These are phyloP conservation scores for Botia almorhae DNA, from an alignment of 2,797 vertebrate genomes.

Conservation along the genomic window DNA sequence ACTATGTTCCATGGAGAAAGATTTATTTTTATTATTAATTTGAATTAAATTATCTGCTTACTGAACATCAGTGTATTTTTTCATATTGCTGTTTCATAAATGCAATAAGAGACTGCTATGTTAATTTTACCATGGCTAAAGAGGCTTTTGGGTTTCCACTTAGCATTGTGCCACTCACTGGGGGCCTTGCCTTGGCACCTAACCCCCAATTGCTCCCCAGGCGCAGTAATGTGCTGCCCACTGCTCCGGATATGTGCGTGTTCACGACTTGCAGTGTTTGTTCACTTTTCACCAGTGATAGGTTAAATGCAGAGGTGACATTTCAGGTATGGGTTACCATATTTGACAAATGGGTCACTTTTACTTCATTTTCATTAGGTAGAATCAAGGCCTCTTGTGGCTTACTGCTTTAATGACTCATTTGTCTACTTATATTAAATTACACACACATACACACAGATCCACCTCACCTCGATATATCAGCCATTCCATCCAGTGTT, in stretches of 20 bases:
- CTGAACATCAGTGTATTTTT: not conserved
- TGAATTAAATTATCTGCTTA: conserved; percentile 8
- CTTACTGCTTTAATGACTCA: not conserved
- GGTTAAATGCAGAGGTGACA: too few relatives aligned
- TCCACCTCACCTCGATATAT: conserved; percentile 88
- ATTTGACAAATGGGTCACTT: too few relatives aligned
- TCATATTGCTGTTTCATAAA: not conserved
- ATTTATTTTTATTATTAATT: conserved; percentile 18
- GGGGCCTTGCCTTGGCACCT: too few relatives aligned
- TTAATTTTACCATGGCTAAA: not conserved
- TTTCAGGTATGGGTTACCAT: too few relatives aligned
- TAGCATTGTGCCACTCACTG: too few relatives aligned
- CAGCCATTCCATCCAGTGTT: conserved; percentile 99
- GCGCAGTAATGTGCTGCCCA: too few relatives aligned
- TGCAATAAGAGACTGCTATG: not conserved
- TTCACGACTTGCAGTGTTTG: too few relatives aligned
- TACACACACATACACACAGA: conserved; percentile 26
- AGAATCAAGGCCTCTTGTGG: not conserved
- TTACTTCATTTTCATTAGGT: not conserved
- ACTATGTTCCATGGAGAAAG: too few relatives aligned
- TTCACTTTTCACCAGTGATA: too few relatives aligned
- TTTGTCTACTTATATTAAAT: conserved; percentile 28
- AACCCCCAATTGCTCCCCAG: too few relatives aligned
- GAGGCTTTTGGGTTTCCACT: not conserved
- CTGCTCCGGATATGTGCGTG: too few relatives aligned